Base-by-base conservation (phyloP, 2,797 vertebrate genomes). In the Champsocephalus esox region DNA sequence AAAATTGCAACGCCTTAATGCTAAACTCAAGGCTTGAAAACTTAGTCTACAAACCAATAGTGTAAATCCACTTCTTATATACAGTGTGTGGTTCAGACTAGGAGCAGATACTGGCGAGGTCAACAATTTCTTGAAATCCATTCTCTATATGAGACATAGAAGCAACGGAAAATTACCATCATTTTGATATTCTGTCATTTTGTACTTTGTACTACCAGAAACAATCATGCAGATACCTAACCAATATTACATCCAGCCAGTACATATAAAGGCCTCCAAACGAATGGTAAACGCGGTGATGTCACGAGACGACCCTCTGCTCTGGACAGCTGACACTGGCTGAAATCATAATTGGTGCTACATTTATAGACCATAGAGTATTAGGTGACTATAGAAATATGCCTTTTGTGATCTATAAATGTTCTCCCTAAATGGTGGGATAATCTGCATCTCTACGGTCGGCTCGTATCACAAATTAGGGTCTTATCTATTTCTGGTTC, bases 371-470 rank as follows among this genome's bases (percentile, higher is more conserved):
- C 56, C 46, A 65, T 46, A 28, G 24, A 17, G 72, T 71, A 64
- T 79, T 60, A 62, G 55, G 16, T 59, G 63, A 58, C 70, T 16
- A 57, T n/a, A 66, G 44, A 72, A 67, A 38, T 19, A 70, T 46
- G 66, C 57, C 52, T 32, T 58, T 56, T 68, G 58, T 73, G 69
- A 41, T 75, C 65, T 81, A 75, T 77, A 77, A 82, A 70, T 78
- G 66, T 73, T 68, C 66, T 63, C 19, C 24, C n/a, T 56, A 61
- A 79, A 65, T 51, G 17, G 11, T 55, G 32, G 51, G 63, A 77
- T 78, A 64, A 73, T 43, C 13, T 24, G 58, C 7, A 14, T 76
- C 43, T 67, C 21, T 70, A n/a, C 65, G n/a, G 59, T 59, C 2
- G 12, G 49, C 63, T 56, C 9, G 52, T 54, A 65, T 65, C 44